Base-by-base conservation (phyloP, 2,888 invertebrate species). In the Meteorus cinctellus region DNA sequence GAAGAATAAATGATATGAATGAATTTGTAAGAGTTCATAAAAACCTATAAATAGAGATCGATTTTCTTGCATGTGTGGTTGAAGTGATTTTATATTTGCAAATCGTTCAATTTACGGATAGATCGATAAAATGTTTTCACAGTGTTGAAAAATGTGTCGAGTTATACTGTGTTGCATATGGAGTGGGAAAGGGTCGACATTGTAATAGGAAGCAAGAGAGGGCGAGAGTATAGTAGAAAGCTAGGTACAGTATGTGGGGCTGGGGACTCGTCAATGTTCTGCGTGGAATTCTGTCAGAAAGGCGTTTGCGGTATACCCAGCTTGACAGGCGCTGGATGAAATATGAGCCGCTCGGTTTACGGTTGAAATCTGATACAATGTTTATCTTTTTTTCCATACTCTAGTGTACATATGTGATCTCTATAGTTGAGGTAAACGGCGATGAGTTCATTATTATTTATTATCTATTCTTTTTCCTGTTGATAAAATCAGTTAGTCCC, bases 311-410 rank as follows among this genome's bases (percentile, higher is more conserved):
- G 69, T 14, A 34, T 31, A 70, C 69, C 69, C 19, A 41, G 69
- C 36, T 66, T 59, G 69, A 70, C 69, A 70, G 59, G 51, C 59
- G 59, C 59, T 34, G 69, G 36, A 70, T 70, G 69, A 70, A 70
- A 36, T 70, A 70, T 70, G 69, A 59, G 69, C 16, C n/a, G 59
- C 69, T 36, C 36, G 59, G 69, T 70, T 70, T 70, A 55, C 69
- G 19, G 19, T 34, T 70, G 69, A 55, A 70, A 70, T 70, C 69
- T 70, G 69, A 59, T 59, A 70, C 69, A 59, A 69, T 69, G 55
- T 69, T 69, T 69, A 55, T 34, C 19, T 19, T 8, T 31, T 34
- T 59, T 41, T 19, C 8, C 19, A n/a, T 6, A n/a, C 2, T 8
- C n/a, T 6, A 55, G n/a, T n/a, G n/a, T 48, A 48, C n/a, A n/a